These are phyloP conservation scores for Penaeus japonicus DNA, from an alignment of 1,140 invertebrate genomes.

Conservation along the genomic window DNA sequence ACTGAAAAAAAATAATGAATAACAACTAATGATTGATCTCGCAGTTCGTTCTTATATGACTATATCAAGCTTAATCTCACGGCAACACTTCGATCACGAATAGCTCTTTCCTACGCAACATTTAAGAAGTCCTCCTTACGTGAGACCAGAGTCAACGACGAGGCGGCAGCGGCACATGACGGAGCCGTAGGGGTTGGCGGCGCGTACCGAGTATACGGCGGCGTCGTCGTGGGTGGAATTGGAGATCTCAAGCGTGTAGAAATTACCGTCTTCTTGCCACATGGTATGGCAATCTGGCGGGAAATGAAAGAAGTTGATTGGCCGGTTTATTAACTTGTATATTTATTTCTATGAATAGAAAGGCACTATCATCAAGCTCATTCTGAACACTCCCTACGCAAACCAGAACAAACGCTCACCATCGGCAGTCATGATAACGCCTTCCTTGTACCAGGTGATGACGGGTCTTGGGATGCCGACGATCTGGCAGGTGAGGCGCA, in stretches of 20 bases:
- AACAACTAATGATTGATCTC: too few species aligned
- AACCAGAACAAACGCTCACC: constrained; percentile 63
- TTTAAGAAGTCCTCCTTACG: neutral
- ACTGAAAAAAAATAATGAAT: too few species aligned
- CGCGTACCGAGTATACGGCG: constrained; percentile 81
- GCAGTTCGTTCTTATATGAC: too few species aligned
- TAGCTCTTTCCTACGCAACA: too few species aligned
- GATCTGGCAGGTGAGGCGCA: constrained; percentile 85
- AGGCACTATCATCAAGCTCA: neutral
- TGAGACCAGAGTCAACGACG: constrained; percentile 84
- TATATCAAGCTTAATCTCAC: too few species aligned
- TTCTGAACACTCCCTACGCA: neutral
- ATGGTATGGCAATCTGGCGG: constrained; percentile 68
- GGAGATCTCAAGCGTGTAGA: constrained; percentile 85
- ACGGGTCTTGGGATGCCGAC: constrained; percentile 78
- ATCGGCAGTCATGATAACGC: constrained; percentile 68
- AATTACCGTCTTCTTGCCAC: constrained; percentile 75
- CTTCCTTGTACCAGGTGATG: constrained; percentile 83
- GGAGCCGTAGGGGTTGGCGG: constrained; percentile 82
- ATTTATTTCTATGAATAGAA: neutral
- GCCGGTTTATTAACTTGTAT: too few species aligned
- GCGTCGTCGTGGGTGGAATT: constrained; percentile 80
- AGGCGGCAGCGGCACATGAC: constrained; percentile 82
- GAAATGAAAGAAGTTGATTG: neutral
- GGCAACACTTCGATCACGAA: too few species aligned